Evolutionary conservation across 2,113 vertebrate species (phyloP), one percentile per base, ranked within the genome.

Genomic region (Semicossyphus pulcher): DNA sequence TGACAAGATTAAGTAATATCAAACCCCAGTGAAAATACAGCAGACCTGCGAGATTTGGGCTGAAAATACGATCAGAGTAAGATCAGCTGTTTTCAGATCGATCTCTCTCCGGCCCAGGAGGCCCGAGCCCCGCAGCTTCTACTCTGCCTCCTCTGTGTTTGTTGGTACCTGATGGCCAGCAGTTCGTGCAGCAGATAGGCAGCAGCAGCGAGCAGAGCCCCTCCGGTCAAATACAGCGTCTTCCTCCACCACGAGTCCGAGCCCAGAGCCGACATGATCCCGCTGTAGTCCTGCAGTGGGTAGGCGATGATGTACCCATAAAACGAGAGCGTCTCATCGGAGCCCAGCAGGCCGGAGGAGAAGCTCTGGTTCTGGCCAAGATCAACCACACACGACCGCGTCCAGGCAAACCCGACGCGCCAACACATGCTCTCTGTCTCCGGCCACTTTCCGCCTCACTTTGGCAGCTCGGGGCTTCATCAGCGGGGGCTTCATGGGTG

Each of bases 171-270:
- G 83, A 98, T 96, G 78, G 95, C 95, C 90, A 99, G 94, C 88
- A 98, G 92, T 90, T 99, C 97, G 80, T 98, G 97, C 44, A 99
- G 94, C 90, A 99, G 91, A 93, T 98, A 98, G 16, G 97, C 97
- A 77, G 97, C 97, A 31, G 97, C 97, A 42, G 97, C 97, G 73
- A 99, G 96, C 94, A 98, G 93, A 83, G 97, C 97, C 44, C 97
- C 97, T 81, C 97, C 97, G 10, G 97, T 97, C 92, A 99, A 83
- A 94, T 97, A 99, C 59, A 99, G 94, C 80, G 96, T 98, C 88
- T 97, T 98, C 94, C 97, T 94, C 97, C 97, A 99, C 97, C 97
- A 99, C 75, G 97, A 96, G 87, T 98, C 97, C 31, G 96, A 94
- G 81, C 95, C 95, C 94, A 98, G 84, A 80, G 95, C 96, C 60